Evolutionary conservation across 2,113 vertebrate genomes (phyloP).

Genomic region (Alligator sinensis): DNA sequence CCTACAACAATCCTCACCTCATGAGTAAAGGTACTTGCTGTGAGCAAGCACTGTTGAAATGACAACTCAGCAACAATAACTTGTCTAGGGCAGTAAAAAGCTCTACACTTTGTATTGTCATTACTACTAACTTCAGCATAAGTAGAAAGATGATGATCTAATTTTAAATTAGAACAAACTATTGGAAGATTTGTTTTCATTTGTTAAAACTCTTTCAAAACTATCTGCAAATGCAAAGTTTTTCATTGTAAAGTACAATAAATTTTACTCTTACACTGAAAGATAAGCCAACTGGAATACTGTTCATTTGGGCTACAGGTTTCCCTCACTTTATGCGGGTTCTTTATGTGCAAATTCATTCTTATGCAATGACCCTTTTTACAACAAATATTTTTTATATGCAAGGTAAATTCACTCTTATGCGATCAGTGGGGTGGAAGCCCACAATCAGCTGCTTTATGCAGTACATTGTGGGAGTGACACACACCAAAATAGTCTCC

Average conservation of each 20-base stretch:
- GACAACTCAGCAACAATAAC: background rate
- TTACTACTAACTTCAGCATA: too few species aligned
- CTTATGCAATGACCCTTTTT: too few species aligned
- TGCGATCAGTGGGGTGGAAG: too few species aligned
- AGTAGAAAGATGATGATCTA: background rate
- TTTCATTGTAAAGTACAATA: background rate
- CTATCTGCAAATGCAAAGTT: background rate
- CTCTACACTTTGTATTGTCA: too few species aligned
- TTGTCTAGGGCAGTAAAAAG: rapidly evolving
- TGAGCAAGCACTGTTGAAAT: background rate
- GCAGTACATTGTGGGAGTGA: too few species aligned
- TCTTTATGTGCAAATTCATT: too few species aligned
- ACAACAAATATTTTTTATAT: too few species aligned
- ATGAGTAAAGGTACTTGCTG: background rate
- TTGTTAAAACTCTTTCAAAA: background rate
- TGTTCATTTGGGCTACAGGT: background rate
- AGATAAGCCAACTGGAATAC: background rate
- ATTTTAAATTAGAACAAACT: background rate
- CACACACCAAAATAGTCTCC: too few species aligned
- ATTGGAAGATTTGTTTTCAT: background rate
- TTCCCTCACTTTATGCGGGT: too few species aligned
- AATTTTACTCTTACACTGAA: background rate
- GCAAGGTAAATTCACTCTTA: too few species aligned
- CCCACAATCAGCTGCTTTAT: too few species aligned
- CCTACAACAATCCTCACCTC: rapidly evolving